Evolutionary conservation across 1,140 invertebrate species (phyloP).

Genomic region (Bombus turneri): DNA sequence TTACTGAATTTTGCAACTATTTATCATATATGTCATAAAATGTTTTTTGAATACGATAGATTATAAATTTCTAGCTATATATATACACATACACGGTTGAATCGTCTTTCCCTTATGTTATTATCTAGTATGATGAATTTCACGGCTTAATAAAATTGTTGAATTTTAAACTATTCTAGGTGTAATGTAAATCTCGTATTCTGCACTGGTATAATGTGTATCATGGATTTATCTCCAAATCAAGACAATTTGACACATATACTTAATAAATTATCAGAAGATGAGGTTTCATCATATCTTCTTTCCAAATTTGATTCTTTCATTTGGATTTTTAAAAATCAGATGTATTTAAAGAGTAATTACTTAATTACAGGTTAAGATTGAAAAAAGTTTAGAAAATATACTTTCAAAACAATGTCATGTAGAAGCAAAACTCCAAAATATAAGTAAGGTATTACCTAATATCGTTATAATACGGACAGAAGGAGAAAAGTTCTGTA

Average conservation of each 20-base stretch:
- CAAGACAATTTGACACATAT: conserved; percentile 73
- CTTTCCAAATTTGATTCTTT: conserved; percentile 15
- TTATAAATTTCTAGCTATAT: background rate
- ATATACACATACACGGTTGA: too few relatives aligned
- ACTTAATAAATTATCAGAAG: conserved; percentile 72
- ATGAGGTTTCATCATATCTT: conserved; percentile 67
- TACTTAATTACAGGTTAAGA: conserved; percentile 32
- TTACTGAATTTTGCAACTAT: background rate
- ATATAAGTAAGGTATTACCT: conserved; percentile 86
- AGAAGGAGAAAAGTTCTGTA: conserved; percentile 90
- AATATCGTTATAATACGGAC: conserved; percentile 87
- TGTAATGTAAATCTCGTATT: background rate
- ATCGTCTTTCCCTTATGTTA: background rate
- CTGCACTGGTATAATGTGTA: background rate
- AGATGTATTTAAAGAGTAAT: background rate
- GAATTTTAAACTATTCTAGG: background rate
- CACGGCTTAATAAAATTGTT: background rate
- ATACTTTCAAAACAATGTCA: conserved; percentile 85
- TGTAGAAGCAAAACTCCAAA: conserved; percentile 87
- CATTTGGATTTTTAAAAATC: background rate
- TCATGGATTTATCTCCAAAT: conserved; percentile 65
- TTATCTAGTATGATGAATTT: background rate
- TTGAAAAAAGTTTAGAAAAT: conserved; percentile 84
- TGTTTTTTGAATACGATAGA: background rate
- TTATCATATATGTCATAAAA: background rate